A percentile compares a stretch with the other conserved stretches of the same genome.
These are phyloP conservation scores for Eristalis arbustorum DNA, from an alignment of 2,888 invertebrate species.

Conservation along the genomic window DNA sequence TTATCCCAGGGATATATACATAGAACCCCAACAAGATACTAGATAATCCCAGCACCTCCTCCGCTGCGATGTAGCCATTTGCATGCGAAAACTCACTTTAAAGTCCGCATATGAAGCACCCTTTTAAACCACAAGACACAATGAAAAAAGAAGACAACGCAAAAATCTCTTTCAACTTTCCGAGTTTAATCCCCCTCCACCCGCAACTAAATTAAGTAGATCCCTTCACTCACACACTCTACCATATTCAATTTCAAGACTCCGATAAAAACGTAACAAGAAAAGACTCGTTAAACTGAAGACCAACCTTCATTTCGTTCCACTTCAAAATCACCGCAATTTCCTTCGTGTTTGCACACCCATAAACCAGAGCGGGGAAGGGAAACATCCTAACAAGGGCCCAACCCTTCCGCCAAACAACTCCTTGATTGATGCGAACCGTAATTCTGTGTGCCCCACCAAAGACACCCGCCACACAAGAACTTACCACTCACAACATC, in stretches of 20 bases:
- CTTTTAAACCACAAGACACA: neutral
- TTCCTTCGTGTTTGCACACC: constrained; percentile 50
- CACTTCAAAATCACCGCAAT: constrained; percentile 26
- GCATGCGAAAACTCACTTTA: neutral
- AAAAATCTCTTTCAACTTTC: neutral
- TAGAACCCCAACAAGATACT: neutral
- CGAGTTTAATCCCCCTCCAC: neutral
- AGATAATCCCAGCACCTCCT: neutral
- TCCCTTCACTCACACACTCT: neutral
- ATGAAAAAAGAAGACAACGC: neutral
- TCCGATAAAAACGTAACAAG: neutral
- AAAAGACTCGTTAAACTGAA: constrained; percentile 7
- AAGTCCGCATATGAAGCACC: neutral
- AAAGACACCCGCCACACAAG: constrained; percentile 41
- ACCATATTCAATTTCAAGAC: neutral
- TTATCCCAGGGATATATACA: no score
- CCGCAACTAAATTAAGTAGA: neutral
- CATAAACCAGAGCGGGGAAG: constrained; percentile 46
- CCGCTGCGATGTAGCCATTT: neutral
- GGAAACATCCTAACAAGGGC: constrained; percentile 49
- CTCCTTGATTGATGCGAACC: constrained; percentile 60
- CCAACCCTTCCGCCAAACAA: constrained; percentile 34
- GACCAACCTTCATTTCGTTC: neutral
- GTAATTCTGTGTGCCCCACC: constrained; percentile 40
- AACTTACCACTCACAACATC: constrained; percentile 4